These are phyloP conservation scores for Cotesia chilonis DNA, from an alignment of 1,140 invertebrate species.

Conservation along the genomic window DNA sequence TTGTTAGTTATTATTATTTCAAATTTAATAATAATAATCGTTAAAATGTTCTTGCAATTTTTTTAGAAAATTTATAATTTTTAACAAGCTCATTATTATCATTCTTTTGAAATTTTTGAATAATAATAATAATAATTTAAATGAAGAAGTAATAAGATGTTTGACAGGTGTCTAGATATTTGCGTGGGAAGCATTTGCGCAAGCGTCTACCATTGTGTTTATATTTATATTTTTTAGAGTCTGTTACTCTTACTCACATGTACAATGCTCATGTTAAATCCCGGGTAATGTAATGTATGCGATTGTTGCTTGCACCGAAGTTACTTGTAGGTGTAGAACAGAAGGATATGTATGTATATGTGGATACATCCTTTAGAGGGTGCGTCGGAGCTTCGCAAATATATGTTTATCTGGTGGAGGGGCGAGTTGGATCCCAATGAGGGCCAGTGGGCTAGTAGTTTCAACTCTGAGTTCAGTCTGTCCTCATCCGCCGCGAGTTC, in stretches of 20 bases:
- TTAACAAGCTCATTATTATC: too few relatives aligned
- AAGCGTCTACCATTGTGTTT: slow-evolving; percentile 18
- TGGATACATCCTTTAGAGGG: background rate
- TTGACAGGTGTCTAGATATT: slow-evolving; percentile 36
- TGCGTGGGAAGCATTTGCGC: slow-evolving; percentile 21
- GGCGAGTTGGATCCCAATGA: slow-evolving; percentile 22
- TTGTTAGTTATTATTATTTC: too few relatives aligned
- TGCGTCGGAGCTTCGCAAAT: background rate
- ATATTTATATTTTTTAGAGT: background rate
- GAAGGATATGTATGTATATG: background rate
- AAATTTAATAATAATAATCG: too few relatives aligned
- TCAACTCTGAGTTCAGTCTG: slow-evolving; percentile 33
- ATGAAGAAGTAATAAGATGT: slow-evolving; percentile 3
- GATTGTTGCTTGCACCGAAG: too few relatives aligned
- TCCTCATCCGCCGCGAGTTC: slow-evolving; percentile 34
- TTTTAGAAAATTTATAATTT: too few relatives aligned
- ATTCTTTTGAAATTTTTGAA: too few relatives aligned
- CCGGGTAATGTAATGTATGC: too few relatives aligned
- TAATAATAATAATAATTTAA: background rate
- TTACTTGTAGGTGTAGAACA: slow-evolving; percentile 11
- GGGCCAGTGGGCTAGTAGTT: slow-evolving; percentile 37
- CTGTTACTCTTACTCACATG: background rate
- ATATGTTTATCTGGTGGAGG: slow-evolving; percentile 8
- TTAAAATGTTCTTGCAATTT: too few relatives aligned
- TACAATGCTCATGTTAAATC: too few relatives aligned